These are phyloP conservation scores for Caenorhabditis panamensis DNA, from an alignment of 2,888 invertebrate species.

Conservation along the genomic window DNA sequence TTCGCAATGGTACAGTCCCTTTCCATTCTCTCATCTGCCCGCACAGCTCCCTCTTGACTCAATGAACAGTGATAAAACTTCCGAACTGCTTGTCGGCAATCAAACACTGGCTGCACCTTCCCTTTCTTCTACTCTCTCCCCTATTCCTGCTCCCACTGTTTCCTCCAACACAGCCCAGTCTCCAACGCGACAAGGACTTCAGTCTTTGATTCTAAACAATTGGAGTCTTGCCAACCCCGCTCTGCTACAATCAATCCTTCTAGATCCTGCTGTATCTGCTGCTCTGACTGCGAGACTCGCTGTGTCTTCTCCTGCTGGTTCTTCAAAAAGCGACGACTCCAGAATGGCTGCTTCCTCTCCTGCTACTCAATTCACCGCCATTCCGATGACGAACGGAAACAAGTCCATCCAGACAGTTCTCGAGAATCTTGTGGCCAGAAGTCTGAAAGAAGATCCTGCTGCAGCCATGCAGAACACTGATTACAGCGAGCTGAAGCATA, in stretches of 20 bases:
- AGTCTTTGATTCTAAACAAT: background rate
- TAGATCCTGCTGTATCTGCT: slow-evolving; percentile 27
- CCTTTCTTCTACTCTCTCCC: background rate
- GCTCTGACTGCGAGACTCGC: slow-evolving; percentile 5
- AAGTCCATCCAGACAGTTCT: slow-evolving; percentile 44
- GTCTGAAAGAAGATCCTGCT: slow-evolving; percentile 20
- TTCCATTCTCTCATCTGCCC: background rate
- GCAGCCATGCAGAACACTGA: slow-evolving; percentile 1
- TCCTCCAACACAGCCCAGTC: too few relatives aligned
- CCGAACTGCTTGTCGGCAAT: too few relatives aligned
- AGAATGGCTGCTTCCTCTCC: slow-evolving; percentile 52
- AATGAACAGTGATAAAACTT: background rate
- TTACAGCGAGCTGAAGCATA: slow-evolving; percentile 22
- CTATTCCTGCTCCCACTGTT: background rate
- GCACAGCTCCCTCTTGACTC: background rate
- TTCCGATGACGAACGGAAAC: slow-evolving; percentile 26
- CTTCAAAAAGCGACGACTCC: slow-evolving; percentile 51
- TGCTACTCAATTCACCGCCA: slow-evolving; percentile 4
- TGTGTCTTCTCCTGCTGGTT: slow-evolving; percentile 45
- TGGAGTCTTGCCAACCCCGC: slow-evolving; percentile 89
- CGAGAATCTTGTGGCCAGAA: slow-evolving; percentile 45
- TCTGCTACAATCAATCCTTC: slow-evolving; percentile 83
- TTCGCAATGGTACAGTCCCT: background rate
- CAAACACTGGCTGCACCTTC: too few relatives aligned
- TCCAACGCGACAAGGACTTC: too few relatives aligned